Evolutionary conservation across 2,797 vertebrate species (phyloP).

Genomic region (Pseudochirops corinnae): DNA sequence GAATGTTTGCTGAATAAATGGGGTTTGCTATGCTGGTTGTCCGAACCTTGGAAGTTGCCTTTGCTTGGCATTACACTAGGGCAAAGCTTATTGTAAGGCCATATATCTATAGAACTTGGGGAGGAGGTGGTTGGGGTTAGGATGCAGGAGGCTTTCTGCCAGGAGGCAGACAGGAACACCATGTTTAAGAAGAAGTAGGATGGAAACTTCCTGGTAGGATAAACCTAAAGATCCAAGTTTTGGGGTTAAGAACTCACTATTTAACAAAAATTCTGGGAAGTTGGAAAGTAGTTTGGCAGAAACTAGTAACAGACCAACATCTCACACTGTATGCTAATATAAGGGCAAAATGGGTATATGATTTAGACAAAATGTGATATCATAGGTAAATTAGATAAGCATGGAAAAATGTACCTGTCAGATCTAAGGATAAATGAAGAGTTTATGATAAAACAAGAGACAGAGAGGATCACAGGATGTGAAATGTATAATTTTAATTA

Average conservation of each 20-base stretch:
- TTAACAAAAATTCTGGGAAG: background rate
- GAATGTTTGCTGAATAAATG: too few species aligned
- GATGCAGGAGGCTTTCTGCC: slow-evolving; percentile 88
- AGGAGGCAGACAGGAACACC: slow-evolving; percentile 90
- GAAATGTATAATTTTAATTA: background rate
- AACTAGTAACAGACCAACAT: background rate
- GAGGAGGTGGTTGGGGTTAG: slow-evolving; percentile 94
- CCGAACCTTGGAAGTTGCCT: too few species aligned
- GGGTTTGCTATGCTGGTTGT: too few species aligned
- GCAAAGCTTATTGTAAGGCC: slow-evolving; percentile 84
- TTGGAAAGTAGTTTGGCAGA: rapidly evolving
- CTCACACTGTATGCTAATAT: background rate
- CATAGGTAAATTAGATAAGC: background rate
- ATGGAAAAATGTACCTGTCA: background rate
- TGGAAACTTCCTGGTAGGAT: slow-evolving; percentile 77
- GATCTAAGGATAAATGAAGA: background rate
- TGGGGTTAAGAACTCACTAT: too few species aligned
- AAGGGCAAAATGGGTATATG: background rate
- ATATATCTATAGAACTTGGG: slow-evolving; percentile 92
- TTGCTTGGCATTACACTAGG: too few species aligned
- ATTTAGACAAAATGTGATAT: background rate
- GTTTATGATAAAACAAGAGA: background rate
- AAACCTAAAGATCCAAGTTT: background rate
- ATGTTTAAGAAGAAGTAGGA: slow-evolving; percentile 84
- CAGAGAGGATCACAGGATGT: background rate